Evolutionary conservation across 2,113 vertebrate species (phyloP), one percentile per base, ranked within the genome.

Genomic region (Bos javanicus): DNA sequence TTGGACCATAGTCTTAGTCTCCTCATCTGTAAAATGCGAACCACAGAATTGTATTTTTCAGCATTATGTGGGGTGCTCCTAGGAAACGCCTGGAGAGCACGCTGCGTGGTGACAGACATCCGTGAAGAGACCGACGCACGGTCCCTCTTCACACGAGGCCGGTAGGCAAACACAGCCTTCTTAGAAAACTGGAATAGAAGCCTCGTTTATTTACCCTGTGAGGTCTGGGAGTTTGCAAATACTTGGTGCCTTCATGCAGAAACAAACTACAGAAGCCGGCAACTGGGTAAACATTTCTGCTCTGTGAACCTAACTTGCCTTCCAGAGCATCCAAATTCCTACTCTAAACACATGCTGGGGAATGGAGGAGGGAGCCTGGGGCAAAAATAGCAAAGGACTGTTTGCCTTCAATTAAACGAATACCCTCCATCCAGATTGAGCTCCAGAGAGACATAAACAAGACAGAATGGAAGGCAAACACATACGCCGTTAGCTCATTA

Each of bases 191-290:
- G 67, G 71, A 74, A 43, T 0, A 81, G 88, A 94, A 96, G 89
- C 82, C 16, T 2, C 2, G 46, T 93, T 97, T 97, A 91, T 95
- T 96, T 97, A 94, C 94, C 80, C 94, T 54, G 67, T 59, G 76
- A 82, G 95, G 93, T 64, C 93, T 90, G 86, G 57, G 83, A 91
- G 83, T 84, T 56, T 90, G 95, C 95, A 93, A 94, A 95, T 83
- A 81, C 71, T 89, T 19, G 78, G 91, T 88, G 93, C 71, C 81
- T 82, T 93, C 91, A 50, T 56, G 86, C 57, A 97, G 96, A 90
- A 97, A 93, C 83, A 54, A 94, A 95, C 56, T 36, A 62, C 83
- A 91, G 96, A 93, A 94, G 95, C 91, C 91, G 33, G 60, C 28
- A 87, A 67, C 39, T 19, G 89, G 90, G 39, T 89, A 86, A 95